A percentile compares a stretch with the other conserved stretches of the same genome.
These are phyloP conservation scores for Heliconius hortense DNA, from an alignment of 2,888 invertebrate genomes.

Conservation along the genomic window DNA sequence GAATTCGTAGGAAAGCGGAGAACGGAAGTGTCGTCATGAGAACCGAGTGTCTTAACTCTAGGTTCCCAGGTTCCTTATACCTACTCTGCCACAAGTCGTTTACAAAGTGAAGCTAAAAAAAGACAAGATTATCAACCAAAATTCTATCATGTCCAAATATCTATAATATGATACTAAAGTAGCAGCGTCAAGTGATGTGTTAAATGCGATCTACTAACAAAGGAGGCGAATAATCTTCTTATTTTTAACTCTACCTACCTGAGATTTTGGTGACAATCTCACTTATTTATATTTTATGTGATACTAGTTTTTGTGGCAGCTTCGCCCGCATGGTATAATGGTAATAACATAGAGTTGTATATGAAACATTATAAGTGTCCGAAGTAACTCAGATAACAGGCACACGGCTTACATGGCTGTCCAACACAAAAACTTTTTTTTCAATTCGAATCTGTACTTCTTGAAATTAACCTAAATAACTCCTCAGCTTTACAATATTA, in stretches of 20 bases:
- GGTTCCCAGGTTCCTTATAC: not conserved
- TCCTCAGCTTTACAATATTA: too few relatives aligned
- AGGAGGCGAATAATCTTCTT: conserved; percentile 61
- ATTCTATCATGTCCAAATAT: conserved; percentile 24
- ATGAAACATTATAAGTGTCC: too few relatives aligned
- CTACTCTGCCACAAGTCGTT: not conserved
- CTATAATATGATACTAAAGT: conserved; percentile 33
- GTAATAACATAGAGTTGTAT: too few relatives aligned
- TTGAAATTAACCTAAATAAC: too few relatives aligned
- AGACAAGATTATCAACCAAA: not conserved
- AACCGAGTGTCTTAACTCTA: not conserved
- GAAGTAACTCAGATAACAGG: too few relatives aligned
- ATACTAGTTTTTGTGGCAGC: not conserved
- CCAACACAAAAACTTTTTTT: too few relatives aligned
- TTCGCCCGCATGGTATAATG: not conserved
- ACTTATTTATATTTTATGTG: not conserved
- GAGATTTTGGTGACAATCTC: not conserved
- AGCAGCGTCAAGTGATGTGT: conserved; percentile 70
- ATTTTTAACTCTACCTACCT: not conserved
- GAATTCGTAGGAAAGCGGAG: not conserved
- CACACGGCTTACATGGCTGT: too few relatives aligned
- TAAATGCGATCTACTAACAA: conserved; percentile 68
- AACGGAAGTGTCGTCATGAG: not conserved
- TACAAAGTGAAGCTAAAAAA: not conserved
- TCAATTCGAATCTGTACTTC: too few relatives aligned